phyloP scores from a whole-genome alignment of 2,797 vertebrate species.

The Fratercula arctica region DNA sequence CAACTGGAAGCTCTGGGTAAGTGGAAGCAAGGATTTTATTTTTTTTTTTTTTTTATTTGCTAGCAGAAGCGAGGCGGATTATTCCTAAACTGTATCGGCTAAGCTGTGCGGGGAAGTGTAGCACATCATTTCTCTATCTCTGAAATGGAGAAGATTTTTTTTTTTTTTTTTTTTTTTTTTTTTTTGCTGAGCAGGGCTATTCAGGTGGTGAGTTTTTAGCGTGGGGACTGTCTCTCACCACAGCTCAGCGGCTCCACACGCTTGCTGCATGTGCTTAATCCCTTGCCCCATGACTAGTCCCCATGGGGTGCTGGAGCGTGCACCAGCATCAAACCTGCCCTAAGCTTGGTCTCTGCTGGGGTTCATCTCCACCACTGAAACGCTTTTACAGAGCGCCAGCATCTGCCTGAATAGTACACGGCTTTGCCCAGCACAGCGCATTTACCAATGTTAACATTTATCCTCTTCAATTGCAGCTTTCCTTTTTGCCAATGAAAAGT shows the following conservation, averaged over 20 bases:
- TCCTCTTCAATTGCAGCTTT: not conserved
- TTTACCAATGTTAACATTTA: not conserved
- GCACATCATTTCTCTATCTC: not conserved
- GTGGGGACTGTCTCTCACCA: not conserved
- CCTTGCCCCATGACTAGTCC: not conserved
- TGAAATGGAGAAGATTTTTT: not conserved
- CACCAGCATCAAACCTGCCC: not conserved
- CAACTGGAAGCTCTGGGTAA: not conserved
- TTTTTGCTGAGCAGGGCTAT: not conserved
- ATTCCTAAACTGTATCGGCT: not conserved
- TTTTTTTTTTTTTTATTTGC: not conserved
- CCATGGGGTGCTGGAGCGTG: not conserved
- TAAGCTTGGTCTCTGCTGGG: not conserved
- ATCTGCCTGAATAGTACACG: not conserved
- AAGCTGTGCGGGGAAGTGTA: not conserved
- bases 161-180: not conserved
- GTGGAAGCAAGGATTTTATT: not conserved
- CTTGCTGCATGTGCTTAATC: not conserved
- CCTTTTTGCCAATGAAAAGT: not conserved
- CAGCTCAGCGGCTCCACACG: not conserved
- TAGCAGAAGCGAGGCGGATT: slow-evolving; percentile 16
- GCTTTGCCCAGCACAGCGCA: not conserved
- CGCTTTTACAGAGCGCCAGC: not conserved
- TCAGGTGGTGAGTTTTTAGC: not conserved
- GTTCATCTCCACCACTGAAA: not conserved